These are phyloP conservation scores for Eretmocerus hayati DNA, from an alignment of 2,888 invertebrate genomes.

Conservation along the genomic window DNA sequence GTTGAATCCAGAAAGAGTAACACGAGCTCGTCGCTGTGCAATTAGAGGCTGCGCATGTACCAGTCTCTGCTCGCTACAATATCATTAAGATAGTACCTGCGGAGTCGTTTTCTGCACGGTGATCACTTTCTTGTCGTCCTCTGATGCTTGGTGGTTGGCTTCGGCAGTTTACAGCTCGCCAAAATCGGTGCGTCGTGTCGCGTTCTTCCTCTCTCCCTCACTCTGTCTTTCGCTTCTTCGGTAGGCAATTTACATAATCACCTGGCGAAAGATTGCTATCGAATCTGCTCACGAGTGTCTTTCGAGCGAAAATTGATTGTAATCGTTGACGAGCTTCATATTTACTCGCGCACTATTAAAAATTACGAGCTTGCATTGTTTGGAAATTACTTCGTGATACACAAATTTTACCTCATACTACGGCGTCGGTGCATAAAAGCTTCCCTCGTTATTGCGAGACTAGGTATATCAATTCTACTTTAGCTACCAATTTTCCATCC, in stretches of 20 bases:
- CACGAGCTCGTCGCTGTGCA: slow-evolving; percentile 26
- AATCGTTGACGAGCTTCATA: slow-evolving; percentile 1
- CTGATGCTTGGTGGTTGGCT: no score
- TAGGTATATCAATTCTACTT: no score
- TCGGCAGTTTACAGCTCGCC: no score
- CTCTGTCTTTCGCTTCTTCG: slow-evolving; percentile 17
- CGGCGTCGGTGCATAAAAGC: no score
- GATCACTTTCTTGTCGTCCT: slow-evolving; percentile 4
- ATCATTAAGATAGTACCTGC: slow-evolving; percentile 43
- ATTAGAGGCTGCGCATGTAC: slow-evolving; percentile 42
- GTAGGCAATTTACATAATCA: slow-evolving; percentile 16
- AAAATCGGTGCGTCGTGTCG: no score
- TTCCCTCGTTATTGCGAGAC: no score
- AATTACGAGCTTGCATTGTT: not conserved
- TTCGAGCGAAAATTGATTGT: slow-evolving; percentile 7
- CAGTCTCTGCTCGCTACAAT: slow-evolving; percentile 40
- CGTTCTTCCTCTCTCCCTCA: slow-evolving; percentile 12
- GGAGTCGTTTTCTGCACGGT: slow-evolving; percentile 11
- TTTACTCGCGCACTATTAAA: not conserved
- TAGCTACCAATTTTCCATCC: no score
- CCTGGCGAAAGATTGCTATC: slow-evolving; percentile 1
- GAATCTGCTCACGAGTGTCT: not conserved
- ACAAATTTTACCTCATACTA: no score
- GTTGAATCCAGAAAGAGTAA: not conserved
- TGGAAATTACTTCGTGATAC: not conserved